phyloP scores from a whole-genome alignment of 2,888 invertebrate species.

The Drosophila incognita region DNA sequence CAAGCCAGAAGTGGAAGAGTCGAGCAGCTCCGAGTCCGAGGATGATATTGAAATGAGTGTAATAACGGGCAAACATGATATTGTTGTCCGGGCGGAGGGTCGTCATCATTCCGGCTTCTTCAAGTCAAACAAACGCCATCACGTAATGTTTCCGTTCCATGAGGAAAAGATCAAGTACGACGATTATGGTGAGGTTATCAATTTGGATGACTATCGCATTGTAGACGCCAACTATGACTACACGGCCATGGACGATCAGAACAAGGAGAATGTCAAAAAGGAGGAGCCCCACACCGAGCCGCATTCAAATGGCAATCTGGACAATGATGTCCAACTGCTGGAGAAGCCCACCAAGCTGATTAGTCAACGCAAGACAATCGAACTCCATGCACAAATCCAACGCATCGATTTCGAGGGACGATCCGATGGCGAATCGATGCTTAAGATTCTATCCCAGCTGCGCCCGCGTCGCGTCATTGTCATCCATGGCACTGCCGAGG shows the following conservation, averaged over 20 bases:
- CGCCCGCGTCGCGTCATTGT: conserved; percentile 93
- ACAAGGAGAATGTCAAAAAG: conserved; percentile 83
- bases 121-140: conserved; percentile 94
- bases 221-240: conserved; percentile 88
- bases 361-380: conserved; percentile 89
- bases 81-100: conserved; percentile 92
- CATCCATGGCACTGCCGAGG: conserved; percentile 90
- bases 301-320: conserved; percentile 60
- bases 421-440: conserved; percentile 93
- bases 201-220: conserved; percentile 95
- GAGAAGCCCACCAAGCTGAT: conserved; percentile 97
- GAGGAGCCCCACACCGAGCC: conserved; percentile 69
- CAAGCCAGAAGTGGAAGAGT: conserved; percentile 87
- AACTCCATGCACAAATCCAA: conserved; percentile 93
- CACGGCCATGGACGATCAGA: conserved; percentile 71
- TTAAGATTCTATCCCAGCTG: conserved; percentile 92
- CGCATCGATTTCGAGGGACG: conserved; percentile 99
- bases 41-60: conserved; percentile 94
- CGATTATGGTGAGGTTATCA: conserved; percentile 98
- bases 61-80: conserved; percentile 94
- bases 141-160: conserved; percentile 98
- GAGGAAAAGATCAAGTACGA: conserved; percentile 96
- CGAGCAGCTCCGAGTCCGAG: conserved; percentile 92
- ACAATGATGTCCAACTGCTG: conserved; percentile 83
- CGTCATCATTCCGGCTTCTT: conserved; percentile 91